phyloP scores from a whole-genome alignment of 2,113 vertebrate genomes.

The Saimiri boliviensis region DNA sequence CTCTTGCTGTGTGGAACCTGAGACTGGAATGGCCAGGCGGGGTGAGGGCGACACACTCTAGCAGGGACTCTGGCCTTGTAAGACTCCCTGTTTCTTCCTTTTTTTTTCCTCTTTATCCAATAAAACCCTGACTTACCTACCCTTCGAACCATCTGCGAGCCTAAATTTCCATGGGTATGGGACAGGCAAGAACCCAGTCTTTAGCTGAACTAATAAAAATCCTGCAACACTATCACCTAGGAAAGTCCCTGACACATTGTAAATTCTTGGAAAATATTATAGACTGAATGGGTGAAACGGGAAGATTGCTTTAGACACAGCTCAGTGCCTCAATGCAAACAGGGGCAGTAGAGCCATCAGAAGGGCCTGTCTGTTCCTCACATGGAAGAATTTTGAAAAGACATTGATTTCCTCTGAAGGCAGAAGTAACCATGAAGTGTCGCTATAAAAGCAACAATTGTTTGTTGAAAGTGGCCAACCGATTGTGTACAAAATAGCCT shows the following conservation, averaged over 20 bases:
- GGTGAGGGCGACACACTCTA: too few relatives aligned
- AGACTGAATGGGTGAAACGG: not conserved
- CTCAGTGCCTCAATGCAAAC: not conserved
- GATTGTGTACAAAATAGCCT: not conserved
- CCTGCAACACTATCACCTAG: not conserved
- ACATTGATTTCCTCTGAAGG: not conserved
- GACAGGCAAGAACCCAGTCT: too few relatives aligned
- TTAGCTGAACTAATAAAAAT: too few relatives aligned
- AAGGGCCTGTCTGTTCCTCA: not conserved
- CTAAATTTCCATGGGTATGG: too few relatives aligned
- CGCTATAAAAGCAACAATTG: not conserved
- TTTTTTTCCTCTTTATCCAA: too few relatives aligned
- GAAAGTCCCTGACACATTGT: not conserved
- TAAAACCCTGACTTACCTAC: too few relatives aligned
- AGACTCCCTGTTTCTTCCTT: too few relatives aligned
- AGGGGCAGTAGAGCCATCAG: not conserved
- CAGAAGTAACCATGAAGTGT: not conserved
- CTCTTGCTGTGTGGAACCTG: too few relatives aligned
- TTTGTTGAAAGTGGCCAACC: not conserved
- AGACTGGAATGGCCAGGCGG: too few relatives aligned
- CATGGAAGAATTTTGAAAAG: not conserved
- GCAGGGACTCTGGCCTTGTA: too few relatives aligned
- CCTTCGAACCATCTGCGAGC: too few relatives aligned
- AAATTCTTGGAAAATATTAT: constrained; percentile 6
- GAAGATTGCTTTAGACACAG: not conserved